Evolutionary conservation across 2,888 invertebrate species (phyloP).

Genomic region (Chorisops tibialis): DNA sequence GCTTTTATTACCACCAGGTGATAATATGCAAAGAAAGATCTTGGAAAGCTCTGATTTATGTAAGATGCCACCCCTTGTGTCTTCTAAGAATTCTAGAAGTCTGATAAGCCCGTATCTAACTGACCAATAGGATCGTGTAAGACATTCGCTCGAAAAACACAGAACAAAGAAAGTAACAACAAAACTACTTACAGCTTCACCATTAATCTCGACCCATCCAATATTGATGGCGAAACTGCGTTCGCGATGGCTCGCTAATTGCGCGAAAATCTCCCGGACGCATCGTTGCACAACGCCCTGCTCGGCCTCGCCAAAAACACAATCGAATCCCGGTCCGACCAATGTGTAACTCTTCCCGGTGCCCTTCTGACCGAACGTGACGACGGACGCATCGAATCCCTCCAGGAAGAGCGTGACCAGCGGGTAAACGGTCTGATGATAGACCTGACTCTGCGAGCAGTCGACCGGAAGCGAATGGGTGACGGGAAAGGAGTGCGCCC

Average conservation of each 20-base stretch:
- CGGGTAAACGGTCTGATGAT: slow-evolving; percentile 63
- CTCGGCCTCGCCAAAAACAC: slow-evolving; percentile 63
- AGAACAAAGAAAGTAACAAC: background rate
- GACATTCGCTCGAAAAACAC: no score
- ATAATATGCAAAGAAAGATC: no score
- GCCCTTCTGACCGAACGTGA: slow-evolving; percentile 64
- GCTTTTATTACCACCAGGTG: no score
- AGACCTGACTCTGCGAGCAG: slow-evolving; percentile 63
- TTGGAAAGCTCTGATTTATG: no score
- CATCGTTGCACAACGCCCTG: slow-evolving; percentile 67
- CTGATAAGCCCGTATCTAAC: no score
- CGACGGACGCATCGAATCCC: slow-evolving; percentile 73
- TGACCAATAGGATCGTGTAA: no score
- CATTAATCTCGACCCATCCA: slow-evolving; percentile 71
- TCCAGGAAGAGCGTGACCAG: slow-evolving; percentile 66
- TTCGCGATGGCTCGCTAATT: slow-evolving; percentile 62
- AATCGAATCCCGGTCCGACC: slow-evolving; percentile 65
- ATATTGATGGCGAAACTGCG: slow-evolving; percentile 65
- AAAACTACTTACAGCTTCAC: slow-evolving; percentile 62
- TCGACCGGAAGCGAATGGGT: slow-evolving; percentile 58
- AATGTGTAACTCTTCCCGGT: slow-evolving; percentile 73
- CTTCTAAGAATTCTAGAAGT: no score
- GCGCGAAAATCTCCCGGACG: slow-evolving; percentile 67
- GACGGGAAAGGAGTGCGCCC: slow-evolving; percentile 53
- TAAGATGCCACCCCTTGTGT: no score